phyloP scores from a whole-genome alignment of 2,888 invertebrate species.

The Aspidiotus destructor region DNA sequence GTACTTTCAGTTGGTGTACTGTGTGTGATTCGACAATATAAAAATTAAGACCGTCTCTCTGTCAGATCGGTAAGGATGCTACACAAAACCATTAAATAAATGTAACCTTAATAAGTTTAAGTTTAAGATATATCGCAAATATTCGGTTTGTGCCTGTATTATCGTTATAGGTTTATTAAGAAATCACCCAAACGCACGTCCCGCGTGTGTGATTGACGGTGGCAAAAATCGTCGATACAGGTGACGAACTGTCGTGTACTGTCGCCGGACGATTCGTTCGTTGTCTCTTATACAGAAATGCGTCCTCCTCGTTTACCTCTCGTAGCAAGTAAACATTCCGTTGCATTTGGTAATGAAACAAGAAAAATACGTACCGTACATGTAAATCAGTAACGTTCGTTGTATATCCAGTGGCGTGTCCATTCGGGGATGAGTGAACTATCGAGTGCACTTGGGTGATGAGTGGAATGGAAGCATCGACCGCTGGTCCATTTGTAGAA shows the following conservation, averaged over 20 bases:
- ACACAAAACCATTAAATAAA: conserved; percentile 1
- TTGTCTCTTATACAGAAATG: conserved; percentile 13
- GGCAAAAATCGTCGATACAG: conserved; percentile 25
- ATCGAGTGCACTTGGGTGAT: too few relatives aligned
- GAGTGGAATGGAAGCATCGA: too few relatives aligned
- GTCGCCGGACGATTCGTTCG: conserved; percentile 27
- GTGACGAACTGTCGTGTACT: conserved; percentile 12
- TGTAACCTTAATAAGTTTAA: conserved; percentile 18
- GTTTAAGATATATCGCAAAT: conserved; percentile 28
- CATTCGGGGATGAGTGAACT: too few relatives aligned
- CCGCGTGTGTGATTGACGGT: conserved; percentile 27
- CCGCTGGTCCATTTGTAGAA: too few relatives aligned
- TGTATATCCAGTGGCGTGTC: conserved; percentile 29
- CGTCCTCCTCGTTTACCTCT: conserved; percentile 16
- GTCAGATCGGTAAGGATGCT: conserved; percentile 18
- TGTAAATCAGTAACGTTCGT: conserved; percentile 21
- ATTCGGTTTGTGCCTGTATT: conserved; percentile 27
- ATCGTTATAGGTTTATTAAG: conserved; percentile 19
- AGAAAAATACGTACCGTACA: not conserved
- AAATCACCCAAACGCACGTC: too few relatives aligned
- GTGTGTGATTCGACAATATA: conserved; percentile 20
- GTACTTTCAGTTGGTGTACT: conserved; percentile 30
- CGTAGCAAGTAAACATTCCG: conserved; percentile 22
- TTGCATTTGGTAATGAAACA: conserved; percentile 29
- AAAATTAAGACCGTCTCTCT: not conserved